Conservation (phyloP, 35 echinoderm and acorn worm genomes). For the Ophiothrix spiculata region DNA sequence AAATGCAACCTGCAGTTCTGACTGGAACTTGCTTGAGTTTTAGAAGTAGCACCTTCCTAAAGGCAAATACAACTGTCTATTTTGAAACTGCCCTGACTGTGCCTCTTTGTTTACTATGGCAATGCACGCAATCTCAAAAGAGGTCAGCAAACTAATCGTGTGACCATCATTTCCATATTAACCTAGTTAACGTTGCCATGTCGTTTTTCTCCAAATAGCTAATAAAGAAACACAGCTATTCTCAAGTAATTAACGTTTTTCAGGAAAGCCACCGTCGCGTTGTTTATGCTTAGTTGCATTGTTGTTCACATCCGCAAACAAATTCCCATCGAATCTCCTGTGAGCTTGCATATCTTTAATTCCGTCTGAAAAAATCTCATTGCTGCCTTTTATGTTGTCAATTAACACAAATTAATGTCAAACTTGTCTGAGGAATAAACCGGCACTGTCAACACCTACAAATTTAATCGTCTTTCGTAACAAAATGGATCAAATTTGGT, state of each 20-base stretch:
- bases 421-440: too few species aligned
- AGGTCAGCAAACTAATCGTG: neutral
- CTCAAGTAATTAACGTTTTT: neutral
- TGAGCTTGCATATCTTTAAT: neutral
- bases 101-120: neutral
- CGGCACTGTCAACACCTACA: too few species aligned
- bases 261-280: neutral
- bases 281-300: neutral
- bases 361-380: neutral
- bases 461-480: too few species aligned
- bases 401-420: conserved; percentile 9
- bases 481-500: too few species aligned
- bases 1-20: too few species aligned
- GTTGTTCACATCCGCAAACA: neutral
- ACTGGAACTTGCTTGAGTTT: too few species aligned
- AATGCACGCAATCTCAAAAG: neutral
- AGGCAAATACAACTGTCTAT: too few species aligned
- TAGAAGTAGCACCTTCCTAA: too few species aligned
- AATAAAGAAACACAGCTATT: neutral
- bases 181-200: neutral
- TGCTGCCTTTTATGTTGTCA: neutral
- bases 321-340: neutral
- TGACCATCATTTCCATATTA: conserved; percentile 4
- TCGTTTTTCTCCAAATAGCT: neutral
- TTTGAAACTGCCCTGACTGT: neutral